These are phyloP conservation scores for Scelioninae gen. 2 DNA, from an alignment of 2,888 invertebrate genomes.

Conservation along the genomic window DNA sequence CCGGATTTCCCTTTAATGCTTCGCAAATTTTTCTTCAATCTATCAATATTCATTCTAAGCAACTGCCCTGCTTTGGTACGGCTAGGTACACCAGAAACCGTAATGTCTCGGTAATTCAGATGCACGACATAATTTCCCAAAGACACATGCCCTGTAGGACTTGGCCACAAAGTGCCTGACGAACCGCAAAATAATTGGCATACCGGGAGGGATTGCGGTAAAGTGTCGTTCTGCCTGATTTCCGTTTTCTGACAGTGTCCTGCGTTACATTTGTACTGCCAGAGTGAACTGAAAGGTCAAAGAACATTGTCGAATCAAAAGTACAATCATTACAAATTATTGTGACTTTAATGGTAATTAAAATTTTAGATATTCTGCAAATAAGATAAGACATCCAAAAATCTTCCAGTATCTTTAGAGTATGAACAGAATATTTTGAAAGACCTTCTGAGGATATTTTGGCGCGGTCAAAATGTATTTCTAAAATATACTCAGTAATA, in stretches of 20 bases:
- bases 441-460: no score
- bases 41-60: conserved; percentile 63
- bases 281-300: conserved; percentile 65
- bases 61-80: conserved; percentile 69
- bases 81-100: conserved; percentile 72
- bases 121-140: conserved; percentile 77
- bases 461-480: no score
- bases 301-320: background rate
- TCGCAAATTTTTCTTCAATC: conserved; percentile 60
- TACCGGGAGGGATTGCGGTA: conserved; percentile 75
- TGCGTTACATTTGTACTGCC: conserved; percentile 71
- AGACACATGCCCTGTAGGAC: conserved; percentile 79
- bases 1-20: conserved; percentile 44
- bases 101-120: conserved; percentile 77
- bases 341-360: no score
- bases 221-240: conserved; percentile 63
- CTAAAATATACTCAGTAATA: no score
- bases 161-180: conserved; percentile 80
- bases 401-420: no score
- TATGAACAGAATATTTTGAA: no score
- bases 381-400: no score
- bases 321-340: no score
- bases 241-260: conserved; percentile 69
- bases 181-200: conserved; percentile 82
- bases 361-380: no score